These are phyloP conservation scores for Ammodytes marinus DNA, from an alignment of 2,113 vertebrate genomes.

Conservation along the genomic window DNA sequence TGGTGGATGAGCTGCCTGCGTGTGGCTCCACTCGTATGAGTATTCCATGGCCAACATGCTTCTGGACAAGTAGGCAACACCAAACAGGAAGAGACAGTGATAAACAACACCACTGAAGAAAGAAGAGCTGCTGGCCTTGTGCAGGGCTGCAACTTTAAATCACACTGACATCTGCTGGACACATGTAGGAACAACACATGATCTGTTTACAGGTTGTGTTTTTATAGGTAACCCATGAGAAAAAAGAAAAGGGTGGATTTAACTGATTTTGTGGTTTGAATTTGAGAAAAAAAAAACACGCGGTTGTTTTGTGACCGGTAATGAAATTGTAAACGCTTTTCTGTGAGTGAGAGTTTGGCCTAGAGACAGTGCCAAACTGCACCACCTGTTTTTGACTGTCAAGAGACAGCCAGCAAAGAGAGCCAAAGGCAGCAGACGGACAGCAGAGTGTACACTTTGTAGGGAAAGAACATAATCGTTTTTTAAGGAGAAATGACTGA, in stretches of 20 bases:
- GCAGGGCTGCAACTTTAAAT: not conserved
- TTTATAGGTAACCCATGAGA: not conserved
- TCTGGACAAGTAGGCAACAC: conserved; percentile 68
- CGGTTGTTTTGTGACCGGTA: not conserved
- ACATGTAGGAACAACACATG: not conserved
- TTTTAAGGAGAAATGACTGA: conserved; percentile 27
- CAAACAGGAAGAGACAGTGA: conserved; percentile 75
- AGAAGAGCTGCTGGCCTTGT: conserved; percentile 26
- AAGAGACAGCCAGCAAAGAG: not conserved
- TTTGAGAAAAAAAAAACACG: not conserved
- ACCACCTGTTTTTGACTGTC: conserved; percentile 69
- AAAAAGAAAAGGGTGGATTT: not conserved
- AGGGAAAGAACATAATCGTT: not conserved
- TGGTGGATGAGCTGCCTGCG: not conserved
- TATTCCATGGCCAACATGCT: conserved; percentile 62
- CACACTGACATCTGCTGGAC: conserved; percentile 71
- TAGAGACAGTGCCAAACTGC: conserved; percentile 16
- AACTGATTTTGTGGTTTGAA: not conserved
- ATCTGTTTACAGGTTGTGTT: not conserved
- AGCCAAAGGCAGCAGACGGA: conserved; percentile 18
- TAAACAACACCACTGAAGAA: conserved; percentile 46
- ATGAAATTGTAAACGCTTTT: not conserved
- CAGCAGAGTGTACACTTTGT: conserved; percentile 14
- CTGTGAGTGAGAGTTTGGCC: not conserved
- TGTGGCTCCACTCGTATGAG: conserved; percentile 17